phyloP scores from a whole-genome alignment of 2,888 invertebrate species.

The Acanthosepion pharaonis region DNA sequence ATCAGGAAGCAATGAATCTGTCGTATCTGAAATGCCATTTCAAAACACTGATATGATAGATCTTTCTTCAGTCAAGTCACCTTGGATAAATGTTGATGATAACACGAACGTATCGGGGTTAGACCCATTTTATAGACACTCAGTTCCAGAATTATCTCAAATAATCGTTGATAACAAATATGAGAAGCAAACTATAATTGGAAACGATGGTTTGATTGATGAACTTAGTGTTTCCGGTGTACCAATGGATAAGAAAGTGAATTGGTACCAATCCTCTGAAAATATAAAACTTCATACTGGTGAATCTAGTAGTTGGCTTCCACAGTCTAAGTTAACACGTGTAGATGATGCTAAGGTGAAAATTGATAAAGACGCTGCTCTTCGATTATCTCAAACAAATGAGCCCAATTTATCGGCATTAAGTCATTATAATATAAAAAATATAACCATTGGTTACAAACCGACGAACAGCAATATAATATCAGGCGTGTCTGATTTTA shows the following conservation, averaged over 20 bases:
- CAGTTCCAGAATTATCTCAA: background rate
- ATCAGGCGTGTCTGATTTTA: background rate
- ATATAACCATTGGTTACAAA: background rate
- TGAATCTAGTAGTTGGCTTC: background rate
- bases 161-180: background rate
- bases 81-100: background rate
- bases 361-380: background rate
- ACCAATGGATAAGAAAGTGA: background rate
- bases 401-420: background rate
- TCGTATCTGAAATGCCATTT: background rate
- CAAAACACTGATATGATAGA: background rate
- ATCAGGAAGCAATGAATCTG: background rate
- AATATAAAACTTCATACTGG: background rate
- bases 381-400: background rate
- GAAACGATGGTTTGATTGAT: background rate
- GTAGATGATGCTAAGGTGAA: background rate
- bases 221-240: background rate
- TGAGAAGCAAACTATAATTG: background rate
- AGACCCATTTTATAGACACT: background rate
- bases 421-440: background rate
- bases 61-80: background rate
- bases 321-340: background rate
- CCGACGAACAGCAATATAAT: background rate
- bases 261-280: background rate
- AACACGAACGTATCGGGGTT: background rate